Evolutionary conservation across 2,113 vertebrate genomes (phyloP), one percentile per base, ranked within the genome.

Genomic region (Sceloporus undulatus): DNA sequence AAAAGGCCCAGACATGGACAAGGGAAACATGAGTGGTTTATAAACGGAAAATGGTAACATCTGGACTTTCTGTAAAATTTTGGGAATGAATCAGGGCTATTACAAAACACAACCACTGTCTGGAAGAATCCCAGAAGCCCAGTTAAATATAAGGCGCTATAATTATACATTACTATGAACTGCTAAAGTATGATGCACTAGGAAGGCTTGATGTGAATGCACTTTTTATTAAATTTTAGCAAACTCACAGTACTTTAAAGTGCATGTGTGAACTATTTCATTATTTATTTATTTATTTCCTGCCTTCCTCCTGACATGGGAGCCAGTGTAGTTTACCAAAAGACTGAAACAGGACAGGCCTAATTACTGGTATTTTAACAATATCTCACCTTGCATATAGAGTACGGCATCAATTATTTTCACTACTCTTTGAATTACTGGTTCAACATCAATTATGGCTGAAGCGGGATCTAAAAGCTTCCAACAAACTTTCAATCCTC

Each of bases 391-490:
- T 88, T 97, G 98, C 81, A 98, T 93, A 94, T 98, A 99, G 75
- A 99, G 94, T 74, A 98, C 88, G 86, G 98, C 98, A 95, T 99
- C 98, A 79, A 97, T 96, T 90, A 99, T 95, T 92, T 95, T 96
- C 73, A 98, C 85, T 27, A 97, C 92, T 91, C 96, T 96, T 85
- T 96, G 96, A 95, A 97, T 93, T 86, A 96, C 56, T 87, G 82
- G 68, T 34, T 96, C 94, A 65, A 97, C 75, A 42, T 96, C 91
- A 89, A 85, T 79, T 77, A 92, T 92, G 85, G 92, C 90, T 1
- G 91, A 82, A 25, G 92, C 90, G 92, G 95, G 95, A 74, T 97
- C 97, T 82, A 99, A 94, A 66, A 98, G 91, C 6, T 95, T 97
- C 88, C 95, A 96, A 92, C 98, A 99, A 94, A 87, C 94, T 82